Conservation (phyloP, 1,140 invertebrate species). For the Atta colombica region DNA sequence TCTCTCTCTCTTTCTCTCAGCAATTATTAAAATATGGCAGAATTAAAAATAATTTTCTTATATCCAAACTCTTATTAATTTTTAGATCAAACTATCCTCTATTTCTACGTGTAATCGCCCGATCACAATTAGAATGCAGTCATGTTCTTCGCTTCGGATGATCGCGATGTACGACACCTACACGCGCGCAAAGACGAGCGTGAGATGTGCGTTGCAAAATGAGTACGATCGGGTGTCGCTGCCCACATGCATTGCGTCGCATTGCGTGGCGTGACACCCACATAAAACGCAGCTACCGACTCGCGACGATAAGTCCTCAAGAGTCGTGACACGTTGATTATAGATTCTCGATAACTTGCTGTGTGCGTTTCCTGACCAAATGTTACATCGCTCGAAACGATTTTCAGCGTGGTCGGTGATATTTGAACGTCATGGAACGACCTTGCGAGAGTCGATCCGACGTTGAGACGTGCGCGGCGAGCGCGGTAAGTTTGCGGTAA, state of each 20-base stretch:
- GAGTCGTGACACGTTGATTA: conserved; percentile 73
- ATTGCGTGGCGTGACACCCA: conserved; percentile 72
- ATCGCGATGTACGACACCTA: conserved; percentile 1
- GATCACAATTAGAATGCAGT: conserved; percentile 61
- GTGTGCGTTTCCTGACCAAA: background rate
- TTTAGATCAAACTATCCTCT: too few species aligned
- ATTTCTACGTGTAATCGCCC: too few species aligned
- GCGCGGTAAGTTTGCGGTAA: conserved; percentile 9
- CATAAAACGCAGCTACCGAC: conserved; percentile 62
- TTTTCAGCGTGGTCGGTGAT: conserved; percentile 54
- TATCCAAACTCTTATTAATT: too few species aligned
- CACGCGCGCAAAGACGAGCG: conserved; percentile 22
- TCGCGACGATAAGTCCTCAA: conserved; percentile 10
- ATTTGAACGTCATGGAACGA: conserved; percentile 37
- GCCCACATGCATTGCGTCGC: conserved; percentile 72
- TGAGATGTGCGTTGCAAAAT: conserved; percentile 75
- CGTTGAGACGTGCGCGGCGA: background rate
- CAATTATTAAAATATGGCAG: too few species aligned
- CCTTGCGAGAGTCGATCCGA: conserved; percentile 13
- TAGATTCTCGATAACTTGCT: background rate
- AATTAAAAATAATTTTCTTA: too few species aligned
- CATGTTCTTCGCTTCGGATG: conserved; percentile 16
- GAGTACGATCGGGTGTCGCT: conserved; percentile 73
- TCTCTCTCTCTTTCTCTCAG: too few species aligned
- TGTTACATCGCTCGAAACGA: background rate